These are phyloP conservation scores for Menidia menidia DNA, from an alignment of 2,797 vertebrate genomes.

Conservation along the genomic window DNA sequence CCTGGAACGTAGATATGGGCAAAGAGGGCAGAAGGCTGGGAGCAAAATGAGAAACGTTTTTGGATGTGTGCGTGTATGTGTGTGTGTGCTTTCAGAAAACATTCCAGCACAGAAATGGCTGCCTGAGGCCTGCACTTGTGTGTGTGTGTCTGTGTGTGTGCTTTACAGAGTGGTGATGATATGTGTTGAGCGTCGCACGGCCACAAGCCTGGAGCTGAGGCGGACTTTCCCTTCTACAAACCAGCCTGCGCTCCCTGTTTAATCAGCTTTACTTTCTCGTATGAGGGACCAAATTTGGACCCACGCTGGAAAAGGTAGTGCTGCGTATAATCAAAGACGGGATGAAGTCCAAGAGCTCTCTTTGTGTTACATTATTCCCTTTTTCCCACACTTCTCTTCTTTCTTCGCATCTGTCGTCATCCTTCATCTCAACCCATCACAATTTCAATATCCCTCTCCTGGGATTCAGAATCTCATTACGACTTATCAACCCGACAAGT, in stretches of 20 bases:
- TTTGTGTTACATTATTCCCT: slow-evolving; percentile 26
- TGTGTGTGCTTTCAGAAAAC: slow-evolving; percentile 38
- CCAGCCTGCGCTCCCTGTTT: background rate
- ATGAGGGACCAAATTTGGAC: slow-evolving; percentile 7
- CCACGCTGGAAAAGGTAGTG: background rate
- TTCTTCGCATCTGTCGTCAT: background rate
- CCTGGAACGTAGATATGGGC: slow-evolving; percentile 60
- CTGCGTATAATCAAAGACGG: background rate
- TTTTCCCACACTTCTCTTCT: slow-evolving; percentile 21
- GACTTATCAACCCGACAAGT: too few relatives aligned
- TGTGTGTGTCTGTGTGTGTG: slow-evolving; percentile 10
- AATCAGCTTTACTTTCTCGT: background rate
- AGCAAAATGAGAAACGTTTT: slow-evolving; percentile 63
- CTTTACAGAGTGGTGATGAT: slow-evolving; percentile 23
- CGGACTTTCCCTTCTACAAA: slow-evolving; percentile 12
- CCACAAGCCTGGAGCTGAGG: slow-evolving; percentile 8
- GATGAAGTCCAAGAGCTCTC: slow-evolving; percentile 21
- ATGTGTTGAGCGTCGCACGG: slow-evolving; percentile 18
- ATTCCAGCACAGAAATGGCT: slow-evolving; percentile 22
- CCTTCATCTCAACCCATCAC: background rate
- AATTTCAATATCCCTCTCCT: background rate
- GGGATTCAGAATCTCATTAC: too few relatives aligned
- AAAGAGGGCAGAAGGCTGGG: slow-evolving; percentile 54
- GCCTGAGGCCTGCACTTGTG: slow-evolving; percentile 27
- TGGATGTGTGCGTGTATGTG: slow-evolving; percentile 30